These are phyloP conservation scores for Aleiodes testaceus DNA, from an alignment of 2,888 invertebrate species.

Conservation along the genomic window DNA sequence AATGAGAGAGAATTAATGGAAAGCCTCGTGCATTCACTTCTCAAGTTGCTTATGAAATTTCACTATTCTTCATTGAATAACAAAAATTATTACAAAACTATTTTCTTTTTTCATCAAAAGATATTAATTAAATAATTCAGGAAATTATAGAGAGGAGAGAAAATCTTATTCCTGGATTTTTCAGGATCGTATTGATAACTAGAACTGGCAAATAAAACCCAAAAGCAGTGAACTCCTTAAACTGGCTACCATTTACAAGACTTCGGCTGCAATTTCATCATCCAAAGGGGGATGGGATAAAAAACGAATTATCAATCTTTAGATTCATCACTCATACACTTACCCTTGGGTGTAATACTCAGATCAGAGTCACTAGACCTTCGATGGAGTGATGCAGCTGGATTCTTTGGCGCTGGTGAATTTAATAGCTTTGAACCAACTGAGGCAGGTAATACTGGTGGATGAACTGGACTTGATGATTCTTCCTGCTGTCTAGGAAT, in stretches of 20 bases:
- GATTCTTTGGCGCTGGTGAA: constrained; percentile 75
- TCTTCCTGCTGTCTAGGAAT: constrained; percentile 66
- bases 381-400: constrained; percentile 71
- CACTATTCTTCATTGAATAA: not conserved
- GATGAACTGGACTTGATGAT: constrained; percentile 48
- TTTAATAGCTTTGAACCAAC: constrained; percentile 76
- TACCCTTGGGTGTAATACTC: constrained; percentile 95
- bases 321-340: not conserved
- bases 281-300: constrained; percentile 2
- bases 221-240: constrained; percentile 35
- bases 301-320: constrained; percentile 9
- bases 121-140: not conserved
- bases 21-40: constrained; percentile 19
- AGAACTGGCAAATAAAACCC: not conserved
- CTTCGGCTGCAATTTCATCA: constrained; percentile 24
- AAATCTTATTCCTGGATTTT: not conserved
- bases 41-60: not conserved
- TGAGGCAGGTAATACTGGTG: constrained; percentile 64
- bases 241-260: constrained; percentile 37
- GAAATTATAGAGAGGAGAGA: not conserved
- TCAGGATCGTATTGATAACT: constrained; percentile 23
- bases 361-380: constrained; percentile 95
- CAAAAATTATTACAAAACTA: not conserved
- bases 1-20: not conserved
- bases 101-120: too few species aligned